These are phyloP conservation scores for Spinibarbus caldwelli DNA, from an alignment of 2,797 vertebrate species.

Conservation along the genomic window DNA sequence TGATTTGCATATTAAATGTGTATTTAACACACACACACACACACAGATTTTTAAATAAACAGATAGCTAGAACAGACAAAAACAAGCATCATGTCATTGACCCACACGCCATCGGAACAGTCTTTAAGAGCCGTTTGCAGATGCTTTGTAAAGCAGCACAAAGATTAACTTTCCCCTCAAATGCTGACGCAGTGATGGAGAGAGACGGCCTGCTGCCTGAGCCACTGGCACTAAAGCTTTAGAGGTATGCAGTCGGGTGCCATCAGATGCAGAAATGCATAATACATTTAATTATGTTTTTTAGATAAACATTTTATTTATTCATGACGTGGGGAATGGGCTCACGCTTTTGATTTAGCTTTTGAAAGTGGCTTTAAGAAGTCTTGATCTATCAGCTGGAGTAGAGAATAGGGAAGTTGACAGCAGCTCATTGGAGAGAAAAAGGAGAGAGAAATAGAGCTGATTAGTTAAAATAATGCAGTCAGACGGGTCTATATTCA, in stretches of 20 bases:
- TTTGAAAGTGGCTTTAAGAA: conserved; percentile 31
- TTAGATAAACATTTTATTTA: conserved; percentile 52
- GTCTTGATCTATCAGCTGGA: conserved; percentile 11
- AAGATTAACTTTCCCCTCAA: not conserved
- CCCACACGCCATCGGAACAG: not conserved
- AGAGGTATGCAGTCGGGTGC: not conserved
- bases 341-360: not conserved
- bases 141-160: not conserved
- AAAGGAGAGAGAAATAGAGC: conserved; percentile 28
- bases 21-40: not conserved
- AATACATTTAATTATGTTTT: conserved; percentile 45
- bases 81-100: not conserved
- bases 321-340: conserved; percentile 25
- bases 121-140: not conserved
- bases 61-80: not conserved
- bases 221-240: not conserved
- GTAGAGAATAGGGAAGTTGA: not conserved
- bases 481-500: conserved; percentile 3
- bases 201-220: not conserved
- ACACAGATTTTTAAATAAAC: not conserved
- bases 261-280: conserved; percentile 49
- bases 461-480: conserved; percentile 55
- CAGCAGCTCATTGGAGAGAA: not conserved
- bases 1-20: not conserved
- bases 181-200: not conserved